Percentiles rank a stretch among this genome's conserved stretches.
These are phyloP conservation scores for Drosophila subsilvestris DNA, from an alignment of 2,888 invertebrate genomes.

Conservation along the genomic window DNA sequence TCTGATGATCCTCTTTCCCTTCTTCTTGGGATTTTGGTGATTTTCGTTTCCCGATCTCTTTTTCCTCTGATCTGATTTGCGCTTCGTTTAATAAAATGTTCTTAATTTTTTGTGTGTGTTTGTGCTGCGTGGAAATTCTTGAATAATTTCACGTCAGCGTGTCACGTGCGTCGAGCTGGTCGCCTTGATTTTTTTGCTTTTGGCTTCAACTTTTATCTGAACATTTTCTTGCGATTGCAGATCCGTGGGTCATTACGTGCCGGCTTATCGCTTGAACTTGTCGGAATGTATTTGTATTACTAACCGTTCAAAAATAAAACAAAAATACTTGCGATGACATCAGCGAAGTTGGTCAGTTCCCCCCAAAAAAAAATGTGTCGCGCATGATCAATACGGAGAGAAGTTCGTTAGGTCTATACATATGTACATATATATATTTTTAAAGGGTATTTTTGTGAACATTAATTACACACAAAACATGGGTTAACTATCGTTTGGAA, in stretches of 20 bases:
- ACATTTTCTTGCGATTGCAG: conserved; percentile 30
- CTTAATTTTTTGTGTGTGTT: background rate
- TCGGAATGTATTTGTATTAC: conserved; percentile 42
- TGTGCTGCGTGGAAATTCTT: conserved; percentile 2
- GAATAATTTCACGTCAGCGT: background rate
- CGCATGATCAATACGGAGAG: background rate
- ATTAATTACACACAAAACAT: too few relatives aligned
- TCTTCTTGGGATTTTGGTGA: conserved; percentile 1
- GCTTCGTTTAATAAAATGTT: background rate
- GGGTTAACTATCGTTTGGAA: background rate
- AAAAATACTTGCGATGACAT: conserved; percentile 34
- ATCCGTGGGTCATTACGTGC: conserved; percentile 57
- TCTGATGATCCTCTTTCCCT: background rate
- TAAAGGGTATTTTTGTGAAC: background rate
- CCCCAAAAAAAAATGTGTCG: background rate
- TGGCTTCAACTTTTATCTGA: conserved; percentile 37
- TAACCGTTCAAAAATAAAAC: conserved; percentile 31
- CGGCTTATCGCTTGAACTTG: conserved; percentile 42
- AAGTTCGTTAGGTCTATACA: background rate
- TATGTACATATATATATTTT: background rate
- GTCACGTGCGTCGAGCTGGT: conserved; percentile 28
- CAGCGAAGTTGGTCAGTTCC: background rate
- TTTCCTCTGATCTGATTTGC: background rate
- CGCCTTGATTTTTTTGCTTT: conserved; percentile 34
- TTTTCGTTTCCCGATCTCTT: background rate